Evolutionary conservation across 2,113 vertebrate species (phyloP), one percentile per base, ranked within the genome.

Genomic region (Manacus vitellinus): DNA sequence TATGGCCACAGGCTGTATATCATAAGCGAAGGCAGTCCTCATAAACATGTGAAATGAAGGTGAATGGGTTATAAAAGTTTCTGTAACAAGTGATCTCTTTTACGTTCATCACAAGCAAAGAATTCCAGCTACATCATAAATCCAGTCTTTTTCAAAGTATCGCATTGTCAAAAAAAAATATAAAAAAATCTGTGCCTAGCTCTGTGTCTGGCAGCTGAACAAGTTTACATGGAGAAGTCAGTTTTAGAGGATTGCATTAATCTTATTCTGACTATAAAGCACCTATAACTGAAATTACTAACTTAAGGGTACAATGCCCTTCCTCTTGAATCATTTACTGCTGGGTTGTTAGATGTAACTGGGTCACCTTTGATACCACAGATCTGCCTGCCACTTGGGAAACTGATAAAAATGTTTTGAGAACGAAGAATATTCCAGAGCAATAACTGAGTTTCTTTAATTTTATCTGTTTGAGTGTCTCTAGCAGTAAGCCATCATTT

Each of bases 41-140:
- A 98, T 98, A 98, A 98, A 98, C 96, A 98, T 96, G 96, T 97
- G 97, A 98, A 97, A 97, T 96, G 96, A 97, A 98, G 98, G 97
- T 97, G 97, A 98, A 94, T 73, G 77, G 97, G 97, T 98, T 98
- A 97, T 98, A 98, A 98, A 98, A 98, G 97, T 95, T 94, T 80
- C 98, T 96, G 96, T 97, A 98, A 96, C 98, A 96, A 98, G 92
- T 85, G 94, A 97, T 97, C 97, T 98, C 94, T 96, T 97, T 98
- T 97, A 95, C 96, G 73, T 97, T 97, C 97, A 97, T 98, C 97
- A 93, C 89, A 93, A 95, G 96, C 95, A 96, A 98, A 95, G 97
- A 98, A 98, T 98, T 98, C 95, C 96, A 97, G 96, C 95, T 95
- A 96, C 95, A 97, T 96, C 97, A 97, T 98, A 98, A 98, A 98